Evolutionary conservation across 2,113 vertebrate species (phyloP), one percentile per base, ranked within the genome.

Genomic region (Oncorhynchus nerka): DNA sequence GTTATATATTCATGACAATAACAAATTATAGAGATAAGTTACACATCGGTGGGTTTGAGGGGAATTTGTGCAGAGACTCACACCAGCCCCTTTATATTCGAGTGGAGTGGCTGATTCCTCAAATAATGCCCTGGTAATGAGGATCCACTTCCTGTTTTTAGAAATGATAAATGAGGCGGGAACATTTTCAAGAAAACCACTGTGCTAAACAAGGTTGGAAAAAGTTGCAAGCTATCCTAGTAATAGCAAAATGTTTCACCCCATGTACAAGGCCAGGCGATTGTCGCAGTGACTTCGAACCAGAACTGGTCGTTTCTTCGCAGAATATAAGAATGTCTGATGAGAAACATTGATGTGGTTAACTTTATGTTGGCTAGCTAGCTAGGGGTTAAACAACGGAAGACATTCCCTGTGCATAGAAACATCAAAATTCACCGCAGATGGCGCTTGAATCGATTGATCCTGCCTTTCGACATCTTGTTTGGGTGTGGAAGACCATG

Each of bases 281-380:
- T 13, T 16, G 59, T 73, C 22, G 13, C 72, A 73, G 26, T 73
- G 57, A 64, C n/a, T 73, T 64, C 59, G 72, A 45, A 45, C 39
- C 32, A 73, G 28, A 22, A 5, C 57, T 32, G 59, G 4, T 32
- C 26, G 22, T n/a, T 45, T 62, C n/a, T 73, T 59, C 34, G n/a
- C 12, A 24, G 22, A 62, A 73, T 64, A 39, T 34, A 73, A 45
- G 4, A 13, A 13, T 2, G 30, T 59, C 51, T 73, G 19, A 4
- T 34, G 19, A n/a, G 26, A 34, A 57, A 61, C 20, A 30, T 20
- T 61, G 55, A 45, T 9, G 9, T 45, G 39, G 39, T 45, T 45
- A 45, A 45, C 39, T 45, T 11, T 45, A 45, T 45, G 39, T 45
- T 45, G 9, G 39, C 9, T 45, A 11, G 9, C 39, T 39, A 39